A percentile compares a stretch with the other conserved stretches of the same genome.
These are phyloP conservation scores for Solea senegalensis DNA, from an alignment of 2,113 vertebrate genomes.

Conservation along the genomic window DNA sequence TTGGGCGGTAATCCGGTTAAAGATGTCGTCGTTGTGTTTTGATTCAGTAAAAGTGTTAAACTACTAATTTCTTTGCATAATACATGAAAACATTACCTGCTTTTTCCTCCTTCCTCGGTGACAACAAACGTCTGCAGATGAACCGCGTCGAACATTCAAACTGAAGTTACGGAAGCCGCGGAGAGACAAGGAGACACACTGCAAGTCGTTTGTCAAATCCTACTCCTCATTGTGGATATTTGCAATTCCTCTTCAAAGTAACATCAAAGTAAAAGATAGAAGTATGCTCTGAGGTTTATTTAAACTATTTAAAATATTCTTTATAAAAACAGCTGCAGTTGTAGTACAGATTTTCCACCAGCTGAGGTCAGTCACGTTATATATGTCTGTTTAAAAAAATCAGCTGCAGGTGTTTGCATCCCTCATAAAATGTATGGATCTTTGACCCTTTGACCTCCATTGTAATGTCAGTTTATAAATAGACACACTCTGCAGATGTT, in stretches of 20 bases:
- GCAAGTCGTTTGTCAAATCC: background rate
- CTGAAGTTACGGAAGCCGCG: slow-evolving; percentile 2
- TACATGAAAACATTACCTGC: slow-evolving; percentile 22
- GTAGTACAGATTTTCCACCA: slow-evolving; percentile 26
- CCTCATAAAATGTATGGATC: background rate
- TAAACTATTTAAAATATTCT: no score
- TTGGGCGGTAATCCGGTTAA: background rate
- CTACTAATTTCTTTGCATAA: no score
- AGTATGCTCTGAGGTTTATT: no score
- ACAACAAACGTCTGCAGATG: background rate
- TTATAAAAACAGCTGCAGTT: background rate
- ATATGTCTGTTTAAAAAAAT: no score
- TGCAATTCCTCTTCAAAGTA: no score
- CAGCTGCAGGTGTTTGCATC: no score
- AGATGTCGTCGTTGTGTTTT: background rate
- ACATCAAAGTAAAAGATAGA: no score
- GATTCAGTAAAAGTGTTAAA: no score
- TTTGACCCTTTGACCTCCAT: background rate
- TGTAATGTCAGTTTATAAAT: background rate
- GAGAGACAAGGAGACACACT: slow-evolving; percentile 48
- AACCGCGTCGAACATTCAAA: slow-evolving; percentile 73
- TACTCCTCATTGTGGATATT: no score
- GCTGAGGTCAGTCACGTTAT: slow-evolving; percentile 28
- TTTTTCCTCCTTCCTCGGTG: background rate
- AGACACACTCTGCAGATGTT: slow-evolving; percentile 41